Percentiles rank a stretch among this genome's conserved stretches.
Conservation (phyloP, 1,140 invertebrate genomes). For the Maniola jurtina region DNA sequence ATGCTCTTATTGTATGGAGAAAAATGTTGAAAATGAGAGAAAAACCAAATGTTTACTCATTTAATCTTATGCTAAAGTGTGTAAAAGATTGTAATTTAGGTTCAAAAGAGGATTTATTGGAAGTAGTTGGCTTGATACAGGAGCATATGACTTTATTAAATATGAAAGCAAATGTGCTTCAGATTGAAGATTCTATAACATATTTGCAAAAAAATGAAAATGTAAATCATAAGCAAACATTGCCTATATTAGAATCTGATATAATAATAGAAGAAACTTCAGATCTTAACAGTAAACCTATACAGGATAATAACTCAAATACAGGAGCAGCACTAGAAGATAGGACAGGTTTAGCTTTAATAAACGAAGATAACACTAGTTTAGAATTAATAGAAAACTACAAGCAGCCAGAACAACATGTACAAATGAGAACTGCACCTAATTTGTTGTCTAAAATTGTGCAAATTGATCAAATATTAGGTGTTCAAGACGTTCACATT, state of each 20-base stretch:
- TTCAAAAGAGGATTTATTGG: constrained; percentile 80
- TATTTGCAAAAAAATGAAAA: background rate
- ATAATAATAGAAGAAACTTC: background rate
- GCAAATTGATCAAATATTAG: constrained; percentile 80
- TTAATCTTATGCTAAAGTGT: constrained; percentile 89
- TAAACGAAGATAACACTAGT: constrained; percentile 6
- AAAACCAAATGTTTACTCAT: constrained; percentile 85
- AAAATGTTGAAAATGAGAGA: constrained; percentile 85
- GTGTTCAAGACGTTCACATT: constrained; percentile 78
- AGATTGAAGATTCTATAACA: constrained; percentile 24
- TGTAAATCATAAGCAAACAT: constrained; percentile 1
- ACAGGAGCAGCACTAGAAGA: background rate
- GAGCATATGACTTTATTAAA: constrained; percentile 23
- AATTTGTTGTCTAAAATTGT: constrained; percentile 80
- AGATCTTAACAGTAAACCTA: background rate
- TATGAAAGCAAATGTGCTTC: constrained; percentile 15
- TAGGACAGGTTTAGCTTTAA: constrained; percentile 7
- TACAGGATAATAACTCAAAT: constrained; percentile 3
- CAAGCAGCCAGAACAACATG: constrained; percentile 18
- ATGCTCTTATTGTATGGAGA: constrained; percentile 91
- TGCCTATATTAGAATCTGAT: constrained; percentile 6
- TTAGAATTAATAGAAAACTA: constrained; percentile 24
- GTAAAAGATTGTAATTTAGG: constrained; percentile 90
- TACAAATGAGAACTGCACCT: constrained; percentile 58
- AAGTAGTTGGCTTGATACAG: constrained; percentile 61